These are phyloP conservation scores for Nomada hirtipes DNA, from an alignment of 2,888 invertebrate genomes.

Conservation along the genomic window DNA sequence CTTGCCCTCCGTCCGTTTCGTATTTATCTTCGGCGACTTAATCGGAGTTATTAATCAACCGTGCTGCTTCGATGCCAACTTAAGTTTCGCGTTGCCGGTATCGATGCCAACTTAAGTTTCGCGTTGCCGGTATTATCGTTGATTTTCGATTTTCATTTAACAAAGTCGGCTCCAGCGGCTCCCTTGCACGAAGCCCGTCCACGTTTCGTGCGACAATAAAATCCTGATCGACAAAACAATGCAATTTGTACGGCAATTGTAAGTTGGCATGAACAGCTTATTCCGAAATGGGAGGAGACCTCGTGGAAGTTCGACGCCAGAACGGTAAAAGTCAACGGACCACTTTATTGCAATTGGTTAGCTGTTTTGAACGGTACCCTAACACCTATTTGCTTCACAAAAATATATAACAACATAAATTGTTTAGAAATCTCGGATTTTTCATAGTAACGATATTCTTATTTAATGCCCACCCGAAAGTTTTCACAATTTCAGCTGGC, in stretches of 20 bases:
- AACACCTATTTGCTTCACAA: no score
- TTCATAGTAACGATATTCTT: background rate
- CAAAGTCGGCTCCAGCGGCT: constrained; percentile 6
- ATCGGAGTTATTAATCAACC: constrained; percentile 48
- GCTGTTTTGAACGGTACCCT: background rate
- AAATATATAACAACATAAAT: background rate
- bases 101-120: constrained; percentile 1
- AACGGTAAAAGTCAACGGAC: background rate
- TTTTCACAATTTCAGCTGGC: no score
- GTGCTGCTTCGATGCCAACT: constrained; percentile 4
- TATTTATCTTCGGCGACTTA: background rate
- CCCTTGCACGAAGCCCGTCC: background rate
- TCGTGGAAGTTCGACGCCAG: background rate
- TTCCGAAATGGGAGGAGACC: background rate
- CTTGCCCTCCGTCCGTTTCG: background rate
- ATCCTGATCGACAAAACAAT: constrained; percentile 6
- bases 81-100: background rate
- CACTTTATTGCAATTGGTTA: background rate
- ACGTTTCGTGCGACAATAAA: constrained; percentile 14
- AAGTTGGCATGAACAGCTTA: constrained; percentile 16
- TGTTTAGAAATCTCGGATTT: background rate
- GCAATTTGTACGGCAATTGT: constrained; percentile 8
- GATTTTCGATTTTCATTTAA: constrained; percentile 32
- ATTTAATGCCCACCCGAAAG: no score
- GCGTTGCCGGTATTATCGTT: background rate